These are phyloP conservation scores for Notarius quadriscutis DNA, from an alignment of 2,113 vertebrate genomes.

Conservation along the genomic window DNA sequence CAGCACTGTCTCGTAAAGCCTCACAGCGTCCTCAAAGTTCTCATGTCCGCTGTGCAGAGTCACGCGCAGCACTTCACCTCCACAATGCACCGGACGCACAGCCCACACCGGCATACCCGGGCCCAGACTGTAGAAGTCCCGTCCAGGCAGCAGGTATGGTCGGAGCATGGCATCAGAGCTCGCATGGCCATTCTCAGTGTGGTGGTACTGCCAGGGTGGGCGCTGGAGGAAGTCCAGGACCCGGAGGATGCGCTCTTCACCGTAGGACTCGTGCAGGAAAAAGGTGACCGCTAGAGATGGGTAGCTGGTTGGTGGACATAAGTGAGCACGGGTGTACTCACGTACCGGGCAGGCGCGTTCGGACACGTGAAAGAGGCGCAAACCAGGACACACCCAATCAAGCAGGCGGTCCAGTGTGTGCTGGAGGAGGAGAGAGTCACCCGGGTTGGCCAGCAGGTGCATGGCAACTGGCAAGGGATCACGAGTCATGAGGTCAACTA, in stretches of 20 bases:
- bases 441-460: constrained; percentile 82
- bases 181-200: constrained; percentile 66
- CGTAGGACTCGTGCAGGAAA: constrained; percentile 81
- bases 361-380: constrained; percentile 85
- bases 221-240: constrained; percentile 82
- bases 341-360: constrained; percentile 75
- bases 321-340: constrained; percentile 51
- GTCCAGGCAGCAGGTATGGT: constrained; percentile 66
- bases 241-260: constrained; percentile 82
- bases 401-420: constrained; percentile 83
- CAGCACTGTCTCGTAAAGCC: constrained; percentile 87
- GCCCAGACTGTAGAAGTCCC: constrained; percentile 86
- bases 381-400: constrained; percentile 77
- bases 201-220: constrained; percentile 83
- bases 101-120: constrained; percentile 90
- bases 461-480: constrained; percentile 76
- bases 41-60: constrained; percentile 85
- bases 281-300: constrained; percentile 87
- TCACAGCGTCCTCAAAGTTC: constrained; percentile 85
- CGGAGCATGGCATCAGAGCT: constrained; percentile 51
- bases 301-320: constrained; percentile 68
- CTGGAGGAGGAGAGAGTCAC: constrained; percentile 80
- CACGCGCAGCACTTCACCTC: constrained; percentile 82
- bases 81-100: constrained; percentile 77
- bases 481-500: constrained; percentile 61